Evolutionary conservation across 2,797 vertebrate genomes (phyloP).

Genomic region (Huso huso): DNA sequence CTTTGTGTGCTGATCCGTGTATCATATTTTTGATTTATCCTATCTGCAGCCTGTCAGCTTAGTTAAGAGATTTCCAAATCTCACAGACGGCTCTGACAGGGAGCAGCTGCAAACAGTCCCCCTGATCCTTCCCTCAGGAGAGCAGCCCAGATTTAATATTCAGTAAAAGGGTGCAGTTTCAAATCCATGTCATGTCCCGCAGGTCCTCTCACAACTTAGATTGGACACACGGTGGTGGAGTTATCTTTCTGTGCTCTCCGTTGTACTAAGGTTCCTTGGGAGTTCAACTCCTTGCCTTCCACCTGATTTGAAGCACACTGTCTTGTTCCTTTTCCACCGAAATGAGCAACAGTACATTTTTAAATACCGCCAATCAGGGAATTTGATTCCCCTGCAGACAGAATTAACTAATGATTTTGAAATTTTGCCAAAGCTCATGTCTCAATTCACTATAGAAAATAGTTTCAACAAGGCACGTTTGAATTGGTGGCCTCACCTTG

Average conservation of each 20-base stretch:
- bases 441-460: neutral
- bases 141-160: constrained; percentile 63
- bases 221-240: constrained; percentile 42
- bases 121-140: constrained; percentile 61
- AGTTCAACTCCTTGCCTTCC: constrained; percentile 25
- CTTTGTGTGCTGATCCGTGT: constrained; percentile 52
- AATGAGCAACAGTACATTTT: constrained; percentile 25
- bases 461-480: neutral
- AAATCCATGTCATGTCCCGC: constrained; percentile 59
- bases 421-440: neutral
- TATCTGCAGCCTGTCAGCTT: constrained; percentile 65
- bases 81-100: constrained; percentile 57
- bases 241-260: constrained; percentile 42
- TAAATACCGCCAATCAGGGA: constrained; percentile 21
- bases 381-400: constrained; percentile 10
- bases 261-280: constrained; percentile 37
- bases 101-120: constrained; percentile 63
- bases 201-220: constrained; percentile 51
- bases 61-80: constrained; percentile 71
- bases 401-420: neutral
- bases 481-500: neutral
- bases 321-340: constrained; percentile 21
- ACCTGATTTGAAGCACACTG: constrained; percentile 29
- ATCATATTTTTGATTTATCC: constrained; percentile 59
- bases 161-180: constrained; percentile 58